Evolutionary conservation across 2,797 vertebrate species (phyloP), one percentile per base, ranked within the genome.

Genomic region (Thaleichthys pacificus): DNA sequence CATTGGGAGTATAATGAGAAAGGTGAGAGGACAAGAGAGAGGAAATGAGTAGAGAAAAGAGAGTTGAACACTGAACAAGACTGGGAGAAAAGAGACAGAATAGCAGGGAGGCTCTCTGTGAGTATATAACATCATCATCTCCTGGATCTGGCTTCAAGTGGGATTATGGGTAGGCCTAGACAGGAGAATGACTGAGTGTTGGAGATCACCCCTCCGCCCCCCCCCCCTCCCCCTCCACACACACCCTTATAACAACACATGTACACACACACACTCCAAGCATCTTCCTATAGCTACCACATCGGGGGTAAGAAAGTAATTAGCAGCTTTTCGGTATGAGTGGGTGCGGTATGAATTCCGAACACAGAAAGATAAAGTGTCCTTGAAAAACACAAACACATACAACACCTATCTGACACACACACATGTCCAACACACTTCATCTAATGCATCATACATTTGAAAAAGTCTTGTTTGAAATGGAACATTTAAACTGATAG

Each of bases 291-390:
- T 38, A 42, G 30, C 32, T 24, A 64, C 32, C n/a, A 4, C n/a
- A 64, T 21, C n/a, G 32, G 21, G 62, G 32, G 19, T 32, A 64
- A 64, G 19, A 64, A 64, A 42, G 38, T 66, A 14, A 61, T 61
- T 61, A 35, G 21, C n/a, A 60, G 35, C 30, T 26, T 42, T 60
- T 61, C 35, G 17, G 56, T 60, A 24, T 14, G 35, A 61, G 56
- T 42, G 35, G 56, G 57, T 69, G 68, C 24, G 32, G 56, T 26
- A 14, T 61, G 56, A 69, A 60, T 38, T 21, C 30, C 21, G n/a
- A 60, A 60, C 24, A 69, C 68, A 14, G n/a, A 24, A 30, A 12
- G 21, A 24, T 7, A 69, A n/a, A n/a, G 21, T 28, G 19, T 14
- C 56, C 26, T 42, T 42, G 35, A 65, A 9, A 22, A n/a, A 42